phyloP scores from a whole-genome alignment of 1,140 invertebrate genomes.

The Euura saliciscinereae region DNA sequence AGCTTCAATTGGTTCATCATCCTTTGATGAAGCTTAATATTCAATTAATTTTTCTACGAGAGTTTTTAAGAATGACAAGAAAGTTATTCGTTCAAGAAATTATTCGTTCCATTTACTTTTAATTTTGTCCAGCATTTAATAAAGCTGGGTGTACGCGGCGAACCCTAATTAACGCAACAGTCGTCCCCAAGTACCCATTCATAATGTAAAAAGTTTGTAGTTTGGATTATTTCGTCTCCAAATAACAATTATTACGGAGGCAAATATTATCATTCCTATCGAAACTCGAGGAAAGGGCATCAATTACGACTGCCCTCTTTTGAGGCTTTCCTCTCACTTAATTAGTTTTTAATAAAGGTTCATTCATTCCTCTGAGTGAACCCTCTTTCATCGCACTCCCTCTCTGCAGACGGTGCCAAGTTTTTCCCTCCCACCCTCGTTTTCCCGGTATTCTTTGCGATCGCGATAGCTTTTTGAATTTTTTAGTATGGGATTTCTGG shows the following conservation, averaged over 20 bases:
- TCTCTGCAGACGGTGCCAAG: background rate
- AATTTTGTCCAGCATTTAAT: background rate
- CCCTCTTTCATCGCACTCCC: background rate
- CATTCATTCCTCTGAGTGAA: background rate
- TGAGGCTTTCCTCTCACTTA: background rate
- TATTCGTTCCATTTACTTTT: background rate
- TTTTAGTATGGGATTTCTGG: background rate
- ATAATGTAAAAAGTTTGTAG: background rate
- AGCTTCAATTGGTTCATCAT: no score
- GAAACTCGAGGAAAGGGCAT: background rate
- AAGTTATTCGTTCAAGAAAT: background rate
- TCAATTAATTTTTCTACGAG: background rate
- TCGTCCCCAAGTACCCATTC: background rate
- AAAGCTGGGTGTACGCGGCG: background rate
- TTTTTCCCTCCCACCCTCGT: background rate
- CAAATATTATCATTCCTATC: background rate
- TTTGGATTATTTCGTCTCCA: background rate
- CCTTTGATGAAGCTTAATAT: no score
- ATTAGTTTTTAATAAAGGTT: no score
- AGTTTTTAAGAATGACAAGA: background rate
- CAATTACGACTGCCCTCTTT: background rate
- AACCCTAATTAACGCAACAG: slow-evolving; percentile 1
- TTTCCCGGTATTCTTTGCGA: background rate
- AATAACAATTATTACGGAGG: background rate
- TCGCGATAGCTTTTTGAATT: background rate